These are phyloP conservation scores for Agonopterix arenella DNA, from an alignment of 2,888 invertebrate species.

Conservation along the genomic window DNA sequence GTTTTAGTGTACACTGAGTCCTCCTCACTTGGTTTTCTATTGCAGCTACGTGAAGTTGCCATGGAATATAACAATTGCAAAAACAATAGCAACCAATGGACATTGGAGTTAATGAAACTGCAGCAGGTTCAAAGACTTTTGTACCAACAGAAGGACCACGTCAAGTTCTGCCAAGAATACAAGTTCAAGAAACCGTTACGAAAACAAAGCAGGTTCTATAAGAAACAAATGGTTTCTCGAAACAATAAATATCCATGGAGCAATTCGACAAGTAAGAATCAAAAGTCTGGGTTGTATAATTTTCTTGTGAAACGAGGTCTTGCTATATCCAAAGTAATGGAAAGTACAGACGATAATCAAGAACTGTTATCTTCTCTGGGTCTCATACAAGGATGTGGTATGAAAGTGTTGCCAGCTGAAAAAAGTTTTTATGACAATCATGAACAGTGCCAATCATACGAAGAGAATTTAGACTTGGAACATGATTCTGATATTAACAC, in stretches of 20 bases:
- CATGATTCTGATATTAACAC: conserved; percentile 24
- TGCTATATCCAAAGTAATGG: conserved; percentile 38
- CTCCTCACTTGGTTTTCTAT: conserved; percentile 2
- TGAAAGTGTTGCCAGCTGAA: conserved; percentile 46
- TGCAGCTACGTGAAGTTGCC: conserved; percentile 83
- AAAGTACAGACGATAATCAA: conserved; percentile 34
- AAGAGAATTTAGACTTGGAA: conserved; percentile 33
- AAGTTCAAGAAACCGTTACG: conserved; percentile 42
- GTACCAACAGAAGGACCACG: conserved; percentile 56
- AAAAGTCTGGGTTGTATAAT: conserved; percentile 42
- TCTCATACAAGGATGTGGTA: conserved; percentile 46
- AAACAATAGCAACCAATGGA: conserved; percentile 65
- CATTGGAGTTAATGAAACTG: conserved; percentile 55
- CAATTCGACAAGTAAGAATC: conserved; percentile 47
- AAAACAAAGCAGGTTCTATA: conserved; percentile 28
- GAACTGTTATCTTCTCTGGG: conserved; percentile 41
- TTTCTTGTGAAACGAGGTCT: conserved; percentile 53
- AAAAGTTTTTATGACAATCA: conserved; percentile 52
- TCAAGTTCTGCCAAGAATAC: conserved; percentile 51
- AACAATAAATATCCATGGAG: conserved; percentile 66
- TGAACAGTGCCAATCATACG: conserved; percentile 48
- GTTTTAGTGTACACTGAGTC: too few relatives aligned
- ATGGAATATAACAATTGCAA: conserved; percentile 84
- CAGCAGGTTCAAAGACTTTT: conserved; percentile 58
- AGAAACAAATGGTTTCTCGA: conserved; percentile 46